These are phyloP conservation scores for Brienomyrus brachyistius DNA, from an alignment of 2,113 vertebrate genomes.

Conservation along the genomic window DNA sequence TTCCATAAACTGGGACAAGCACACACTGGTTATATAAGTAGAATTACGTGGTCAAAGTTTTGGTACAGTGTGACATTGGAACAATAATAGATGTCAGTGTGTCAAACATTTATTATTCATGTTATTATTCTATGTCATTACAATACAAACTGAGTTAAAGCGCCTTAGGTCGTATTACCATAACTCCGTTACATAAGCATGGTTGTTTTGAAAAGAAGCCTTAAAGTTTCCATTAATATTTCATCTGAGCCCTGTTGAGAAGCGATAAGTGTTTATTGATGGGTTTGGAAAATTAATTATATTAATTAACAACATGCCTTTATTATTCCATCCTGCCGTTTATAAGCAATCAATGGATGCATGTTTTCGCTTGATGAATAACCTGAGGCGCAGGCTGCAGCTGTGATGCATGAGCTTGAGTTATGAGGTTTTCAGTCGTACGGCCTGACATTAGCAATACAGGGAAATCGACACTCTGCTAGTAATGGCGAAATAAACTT, in stretches of 20 bases:
- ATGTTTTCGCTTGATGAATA: conserved; percentile 12
- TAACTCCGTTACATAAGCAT: background rate
- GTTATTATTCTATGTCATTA: background rate
- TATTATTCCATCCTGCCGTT: background rate
- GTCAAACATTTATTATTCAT: background rate
- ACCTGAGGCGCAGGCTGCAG: background rate
- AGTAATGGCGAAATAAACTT: background rate
- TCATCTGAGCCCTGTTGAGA: conserved; percentile 1
- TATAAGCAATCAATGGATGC: conserved; percentile 10
- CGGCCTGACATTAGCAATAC: conserved; percentile 18
- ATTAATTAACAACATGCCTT: background rate
- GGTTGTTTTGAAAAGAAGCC: background rate
- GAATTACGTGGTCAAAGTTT: background rate
- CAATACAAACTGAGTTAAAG: background rate
- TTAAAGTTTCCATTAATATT: conserved; percentile 10
- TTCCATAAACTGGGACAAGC: background rate
- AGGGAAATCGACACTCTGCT: conserved; percentile 3
- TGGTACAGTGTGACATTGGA: background rate
- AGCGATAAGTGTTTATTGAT: conserved; percentile 2
- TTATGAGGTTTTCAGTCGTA: background rate
- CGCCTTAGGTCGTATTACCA: background rate
- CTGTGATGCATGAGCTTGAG: background rate
- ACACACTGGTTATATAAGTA: background rate
- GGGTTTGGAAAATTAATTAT: conserved; percentile 7
- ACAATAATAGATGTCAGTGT: background rate